Conservation (phyloP, 2,888 invertebrate genomes). For the Melanchra persicariae region DNA sequence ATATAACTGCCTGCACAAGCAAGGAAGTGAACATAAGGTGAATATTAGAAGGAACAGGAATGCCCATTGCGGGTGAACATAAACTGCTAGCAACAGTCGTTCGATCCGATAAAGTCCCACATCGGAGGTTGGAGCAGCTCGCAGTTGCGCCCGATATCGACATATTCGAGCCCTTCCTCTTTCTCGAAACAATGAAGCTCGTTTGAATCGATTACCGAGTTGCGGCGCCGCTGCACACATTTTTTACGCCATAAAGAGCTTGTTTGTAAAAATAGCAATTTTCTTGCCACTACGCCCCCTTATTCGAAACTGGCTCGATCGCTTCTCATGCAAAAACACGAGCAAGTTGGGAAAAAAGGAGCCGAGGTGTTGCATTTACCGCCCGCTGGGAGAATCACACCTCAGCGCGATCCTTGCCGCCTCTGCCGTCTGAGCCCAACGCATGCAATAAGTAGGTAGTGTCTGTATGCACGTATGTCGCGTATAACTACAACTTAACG, state of each 20-base stretch:
- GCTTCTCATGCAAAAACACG: conserved; percentile 78
- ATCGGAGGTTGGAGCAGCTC: conserved; percentile 72
- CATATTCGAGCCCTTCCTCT: conserved; percentile 79
- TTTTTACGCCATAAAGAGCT: conserved; percentile 81
- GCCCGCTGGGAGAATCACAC: conserved; percentile 77
- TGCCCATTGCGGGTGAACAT: conserved; percentile 78
- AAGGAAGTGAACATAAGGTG: conserved; percentile 72
- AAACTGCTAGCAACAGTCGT: conserved; percentile 80
- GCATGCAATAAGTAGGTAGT: conserved; percentile 37
- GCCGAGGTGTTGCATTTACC: conserved; percentile 73
- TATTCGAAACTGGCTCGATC: conserved; percentile 77
- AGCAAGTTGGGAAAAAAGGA: conserved; percentile 75
- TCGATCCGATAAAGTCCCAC: conserved; percentile 81
- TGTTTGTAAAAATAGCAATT: conserved; percentile 85
- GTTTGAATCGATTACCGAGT: conserved; percentile 83
- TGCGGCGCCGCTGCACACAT: conserved; percentile 77
- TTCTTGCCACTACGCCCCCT: conserved; percentile 80
- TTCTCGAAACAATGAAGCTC: conserved; percentile 81
- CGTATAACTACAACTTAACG: conserved; percentile 66
- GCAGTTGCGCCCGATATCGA: conserved; percentile 76
- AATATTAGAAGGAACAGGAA: conserved; percentile 79
- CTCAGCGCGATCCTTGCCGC: conserved; percentile 69
- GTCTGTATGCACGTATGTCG: conserved; percentile 61
- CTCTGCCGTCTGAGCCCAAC: conserved; percentile 38
- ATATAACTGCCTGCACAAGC: conserved; percentile 60